Base-by-base conservation (phyloP, 2,113 vertebrate genomes). In the Peromyscus polionotus region DNA sequence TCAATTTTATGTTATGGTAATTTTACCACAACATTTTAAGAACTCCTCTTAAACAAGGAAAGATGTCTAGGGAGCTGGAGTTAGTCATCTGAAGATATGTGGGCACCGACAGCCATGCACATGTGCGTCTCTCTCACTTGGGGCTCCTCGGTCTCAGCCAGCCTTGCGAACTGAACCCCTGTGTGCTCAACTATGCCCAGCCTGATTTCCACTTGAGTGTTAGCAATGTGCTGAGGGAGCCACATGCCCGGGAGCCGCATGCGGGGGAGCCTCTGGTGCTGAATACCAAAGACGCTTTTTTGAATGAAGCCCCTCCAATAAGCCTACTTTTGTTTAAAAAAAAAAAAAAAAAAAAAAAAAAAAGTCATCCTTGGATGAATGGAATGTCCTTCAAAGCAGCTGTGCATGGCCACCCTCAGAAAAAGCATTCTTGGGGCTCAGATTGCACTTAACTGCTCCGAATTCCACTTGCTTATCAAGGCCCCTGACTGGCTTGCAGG, bases 391-490 rank as follows among this genome's bases (percentile, higher is more conserved):
- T 98, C 98, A 98, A 98, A 98, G 98, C 97, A 98, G 98, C 97
- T 98, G 97, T 84, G 94, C 94, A 98, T 87, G 96, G 97, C 70
- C 91, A 73, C 96, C 97, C 96, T 96, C 97, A 95, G 97, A 96
- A 98, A 57, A 97, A 7, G 28, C 98, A 98, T 98, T 98, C 98
- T 98, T 76, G 33, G 96, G 95, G 97, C 97, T 99, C 98, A 88
- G 94, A 97, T 93, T 98, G 98, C 98, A 98, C 94, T 98, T 98
- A 98, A 98, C 98, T 98, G 97, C 94, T 94, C 97, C 95, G 88
- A 98, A 98, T 98, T 98, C 98, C 97, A 97, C 88, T 97, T 98
- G 98, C 97, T 98, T 98, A 98, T 98, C 98, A 98, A 98, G 97
- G 98, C 97, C 98, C 90, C 98, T 93, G 97, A 94, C 94, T 97